Conservation (phyloP, 2,797 vertebrate genomes). For the Mormyrops boulengeri region DNA sequence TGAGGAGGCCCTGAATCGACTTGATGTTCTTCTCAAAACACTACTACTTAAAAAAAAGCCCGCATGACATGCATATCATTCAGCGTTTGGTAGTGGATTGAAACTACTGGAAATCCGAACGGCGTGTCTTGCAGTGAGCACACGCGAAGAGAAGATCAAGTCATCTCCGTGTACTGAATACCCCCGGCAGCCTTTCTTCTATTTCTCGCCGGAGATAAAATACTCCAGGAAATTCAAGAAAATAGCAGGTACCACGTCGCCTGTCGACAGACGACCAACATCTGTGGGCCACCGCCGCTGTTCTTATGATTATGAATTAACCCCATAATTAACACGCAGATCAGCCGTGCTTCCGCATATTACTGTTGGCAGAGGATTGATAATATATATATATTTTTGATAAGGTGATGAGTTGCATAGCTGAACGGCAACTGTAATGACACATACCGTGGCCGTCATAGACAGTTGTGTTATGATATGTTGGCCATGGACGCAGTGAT, state of each 20-base stretch:
- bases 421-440: neutral
- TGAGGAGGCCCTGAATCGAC: conserved; percentile 38
- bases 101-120: conserved; percentile 5
- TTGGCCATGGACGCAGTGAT: neutral
- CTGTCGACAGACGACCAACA: neutral
- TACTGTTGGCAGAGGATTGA: neutral
- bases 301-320: neutral
- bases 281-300: neutral
- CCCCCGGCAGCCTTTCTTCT: neutral
- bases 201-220: neutral
- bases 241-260: conserved; percentile 12
- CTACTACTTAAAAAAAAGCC: neutral
- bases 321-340: neutral
- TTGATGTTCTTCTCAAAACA: neutral
- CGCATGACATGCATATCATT: neutral
- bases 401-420: neutral
- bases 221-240: conserved; percentile 10
- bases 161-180: neutral
- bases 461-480: neutral
- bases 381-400: neutral
- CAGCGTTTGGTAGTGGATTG: neutral
- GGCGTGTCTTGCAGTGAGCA: neutral
- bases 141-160: neutral
- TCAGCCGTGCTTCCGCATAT: neutral
- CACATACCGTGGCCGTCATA: neutral